A percentile compares a stretch with the other conserved stretches of the same genome.
These are phyloP conservation scores for Anoncus sp. DNA, from an alignment of 2,888 invertebrate species.

Conservation along the genomic window DNA sequence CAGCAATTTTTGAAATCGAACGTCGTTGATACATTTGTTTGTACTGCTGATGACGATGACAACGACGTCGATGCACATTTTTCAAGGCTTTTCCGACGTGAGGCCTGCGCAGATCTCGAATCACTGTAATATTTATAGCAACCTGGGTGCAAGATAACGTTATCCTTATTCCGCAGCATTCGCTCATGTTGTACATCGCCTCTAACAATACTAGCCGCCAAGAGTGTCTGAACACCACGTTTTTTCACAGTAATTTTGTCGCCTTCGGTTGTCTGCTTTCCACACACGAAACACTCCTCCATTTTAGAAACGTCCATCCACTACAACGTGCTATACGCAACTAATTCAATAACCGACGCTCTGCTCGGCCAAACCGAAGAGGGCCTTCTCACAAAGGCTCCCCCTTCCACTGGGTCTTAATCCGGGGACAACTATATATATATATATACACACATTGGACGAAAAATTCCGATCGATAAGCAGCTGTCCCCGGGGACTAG, in stretches of 20 bases:
- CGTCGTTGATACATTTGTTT: neutral
- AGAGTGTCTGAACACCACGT: slow-evolving; percentile 8
- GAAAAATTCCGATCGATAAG: too few species aligned
- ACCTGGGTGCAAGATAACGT: neutral
- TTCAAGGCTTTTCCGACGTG: neutral
- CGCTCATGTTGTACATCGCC: slow-evolving; percentile 4
- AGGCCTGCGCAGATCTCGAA: neutral
- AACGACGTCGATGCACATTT: neutral
- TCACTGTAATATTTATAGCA: neutral
- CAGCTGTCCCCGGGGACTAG: neutral
- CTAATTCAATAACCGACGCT: neutral
- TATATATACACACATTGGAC: too few species aligned
- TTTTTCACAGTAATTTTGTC: slow-evolving; percentile 4
- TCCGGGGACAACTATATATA: too few species aligned
- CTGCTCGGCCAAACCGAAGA: slow-evolving; percentile 1
- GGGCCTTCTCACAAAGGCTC: neutral
- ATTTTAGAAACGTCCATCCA: slow-evolving; percentile 2
- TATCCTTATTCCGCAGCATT: neutral
- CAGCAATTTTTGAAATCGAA: slow-evolving; percentile 11
- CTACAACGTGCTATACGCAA: neutral
- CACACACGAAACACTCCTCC: slow-evolving; percentile 7
- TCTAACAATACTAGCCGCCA: slow-evolving; percentile 4
- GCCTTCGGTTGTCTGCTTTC: slow-evolving; percentile 1
- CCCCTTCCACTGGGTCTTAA: slow-evolving; percentile 3
- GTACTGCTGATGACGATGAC: neutral